Conservation (phyloP, 2,113 vertebrate genomes). For the Python bivittatus region DNA sequence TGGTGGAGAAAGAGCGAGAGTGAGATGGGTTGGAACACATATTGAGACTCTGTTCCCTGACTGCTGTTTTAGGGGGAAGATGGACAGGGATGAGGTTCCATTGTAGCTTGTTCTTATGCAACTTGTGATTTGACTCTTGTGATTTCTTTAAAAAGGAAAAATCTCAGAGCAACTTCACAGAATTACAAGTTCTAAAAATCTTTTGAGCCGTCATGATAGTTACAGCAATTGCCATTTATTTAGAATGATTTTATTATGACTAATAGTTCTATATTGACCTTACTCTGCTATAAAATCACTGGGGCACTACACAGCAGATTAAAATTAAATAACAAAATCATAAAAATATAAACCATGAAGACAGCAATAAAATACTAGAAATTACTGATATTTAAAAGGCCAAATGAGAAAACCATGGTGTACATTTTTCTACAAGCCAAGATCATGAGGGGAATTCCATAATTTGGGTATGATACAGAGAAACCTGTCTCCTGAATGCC, state of each 20-base stretch:
- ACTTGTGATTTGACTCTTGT: neutral
- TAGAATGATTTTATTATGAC: neutral
- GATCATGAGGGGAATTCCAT: neutral
- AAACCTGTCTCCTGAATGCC: neutral
- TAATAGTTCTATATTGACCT: neutral
- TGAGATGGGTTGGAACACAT: neutral
- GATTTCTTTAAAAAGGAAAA: neutral
- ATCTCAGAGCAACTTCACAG: neutral
- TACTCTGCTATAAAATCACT: neutral
- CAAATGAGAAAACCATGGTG: neutral
- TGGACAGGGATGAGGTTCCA: neutral
- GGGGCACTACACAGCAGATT: neutral
- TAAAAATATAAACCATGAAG: neutral
- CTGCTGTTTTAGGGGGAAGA: neutral
- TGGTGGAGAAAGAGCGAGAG: too few species aligned
- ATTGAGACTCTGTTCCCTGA: neutral
- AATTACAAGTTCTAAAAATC: neutral
- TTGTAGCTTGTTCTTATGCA: neutral
- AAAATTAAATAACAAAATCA: neutral
- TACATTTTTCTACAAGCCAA: neutral
- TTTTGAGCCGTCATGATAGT: neutral
- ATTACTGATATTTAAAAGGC: neutral
- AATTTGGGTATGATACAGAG: neutral
- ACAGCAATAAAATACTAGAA: neutral
- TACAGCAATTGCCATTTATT: neutral